Base-by-base conservation (phyloP, 2,888 invertebrate genomes). In the Eilema depressum region DNA sequence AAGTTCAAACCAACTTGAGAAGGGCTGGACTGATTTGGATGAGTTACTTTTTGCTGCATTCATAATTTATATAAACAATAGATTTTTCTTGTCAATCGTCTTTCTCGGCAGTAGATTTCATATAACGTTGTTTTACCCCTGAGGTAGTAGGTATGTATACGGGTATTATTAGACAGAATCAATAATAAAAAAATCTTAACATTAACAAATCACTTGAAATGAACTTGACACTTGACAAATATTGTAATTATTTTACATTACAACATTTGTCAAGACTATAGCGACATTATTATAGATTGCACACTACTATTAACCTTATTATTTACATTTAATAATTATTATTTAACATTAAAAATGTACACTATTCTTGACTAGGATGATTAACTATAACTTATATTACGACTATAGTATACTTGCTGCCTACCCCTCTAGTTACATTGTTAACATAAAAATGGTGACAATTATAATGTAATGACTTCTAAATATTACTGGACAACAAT, bases 291-390 rank as follows among this genome's bases (percentile, higher is more conserved):
- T 53, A 30, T 20, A 74, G 67, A 76, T 77, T 75, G 79, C 63
- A 73, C 26, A 26, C 53, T 33, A 33, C 61, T 20, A 41, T 61
- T 37, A 64, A 14, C 26, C 14, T 56, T 69, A 69, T 67, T 73
- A 75, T 70, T 67, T 73, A 75, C 73, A 75, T 26, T n/a, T 59
- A 63, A 57, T 71, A 57, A 41, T 63, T 63, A 69, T 64, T 77
- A 78, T 77, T 80, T 82, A 80, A 83, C 72, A 75, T 41, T 79
- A 82, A 53, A 71, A 83, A 83, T 82, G 56, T 82, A 82, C 83
- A 82, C 70, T 77, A 79, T 75, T 26, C 69, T 75, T 82, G 82
- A 82, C 82, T 82, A 82, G 82, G 57, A 79, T 57, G 59, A 53
- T 68, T 79, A 73, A 66, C 17, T 73, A 33, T 70, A 70, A 69